Percentiles rank a stretch among this genome's conserved stretches.
Conservation (phyloP, 2,113 vertebrate species). For the Sphaerodactylus townsendi region DNA sequence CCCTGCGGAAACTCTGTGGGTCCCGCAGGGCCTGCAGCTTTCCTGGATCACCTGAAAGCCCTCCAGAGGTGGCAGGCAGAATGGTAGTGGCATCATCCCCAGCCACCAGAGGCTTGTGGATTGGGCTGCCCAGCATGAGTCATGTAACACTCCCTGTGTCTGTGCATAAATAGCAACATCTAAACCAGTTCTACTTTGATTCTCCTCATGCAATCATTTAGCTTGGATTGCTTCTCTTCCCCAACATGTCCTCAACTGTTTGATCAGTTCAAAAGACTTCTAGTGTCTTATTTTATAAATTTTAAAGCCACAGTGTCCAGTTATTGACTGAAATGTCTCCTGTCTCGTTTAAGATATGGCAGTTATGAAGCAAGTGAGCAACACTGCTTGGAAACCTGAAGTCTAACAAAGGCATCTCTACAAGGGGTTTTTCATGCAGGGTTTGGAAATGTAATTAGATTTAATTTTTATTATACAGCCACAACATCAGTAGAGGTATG, state of each 20-base stretch:
- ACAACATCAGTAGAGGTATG: slow-evolving; percentile 64
- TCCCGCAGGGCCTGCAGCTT: no score
- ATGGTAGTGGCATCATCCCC: no score
- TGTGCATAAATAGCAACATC: neutral
- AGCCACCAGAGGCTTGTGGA: no score
- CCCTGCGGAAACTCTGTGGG: no score
- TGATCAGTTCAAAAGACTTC: slow-evolving; percentile 50
- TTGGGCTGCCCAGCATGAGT: no score
- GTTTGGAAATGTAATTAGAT: slow-evolving; percentile 63
- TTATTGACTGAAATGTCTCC: slow-evolving; percentile 55
- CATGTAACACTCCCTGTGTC: no score
- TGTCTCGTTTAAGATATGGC: slow-evolving; percentile 61
- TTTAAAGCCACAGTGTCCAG: slow-evolving; percentile 48
- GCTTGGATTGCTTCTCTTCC: neutral
- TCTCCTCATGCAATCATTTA: neutral
- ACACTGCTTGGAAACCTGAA: slow-evolving; percentile 51
- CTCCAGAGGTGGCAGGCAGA: no score
- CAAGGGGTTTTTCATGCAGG: slow-evolving; percentile 45
- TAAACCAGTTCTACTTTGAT: neutral
- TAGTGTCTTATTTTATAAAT: slow-evolving; percentile 61
- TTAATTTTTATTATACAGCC: slow-evolving; percentile 73
- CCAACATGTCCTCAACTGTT: neutral
- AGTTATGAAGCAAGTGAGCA: slow-evolving; percentile 46
- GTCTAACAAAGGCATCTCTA: slow-evolving; percentile 51
- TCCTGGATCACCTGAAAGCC: no score